Evolutionary conservation across 2,797 vertebrate species (phyloP).

Genomic region (Enteromius unitaeniatus): DNA sequence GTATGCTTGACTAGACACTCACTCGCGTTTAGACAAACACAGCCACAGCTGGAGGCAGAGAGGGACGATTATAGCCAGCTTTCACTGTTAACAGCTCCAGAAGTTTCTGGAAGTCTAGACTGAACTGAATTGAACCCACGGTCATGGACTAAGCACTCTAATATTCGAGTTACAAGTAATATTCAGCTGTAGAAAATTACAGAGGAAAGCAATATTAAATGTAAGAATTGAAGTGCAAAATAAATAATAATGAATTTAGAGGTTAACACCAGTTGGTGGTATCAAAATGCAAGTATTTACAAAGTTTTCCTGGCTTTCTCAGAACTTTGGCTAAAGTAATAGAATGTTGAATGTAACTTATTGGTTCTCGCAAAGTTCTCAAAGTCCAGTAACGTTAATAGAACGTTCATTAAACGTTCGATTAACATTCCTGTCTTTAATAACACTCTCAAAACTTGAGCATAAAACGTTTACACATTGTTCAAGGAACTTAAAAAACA

Average conservation of each 20-base stretch:
- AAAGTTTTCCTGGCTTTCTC: not conserved
- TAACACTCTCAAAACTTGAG: not conserved
- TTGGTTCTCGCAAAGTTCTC: not conserved
- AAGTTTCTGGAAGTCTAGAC: not conserved
- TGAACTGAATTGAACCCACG: not conserved
- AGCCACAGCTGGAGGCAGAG: slow-evolving; percentile 2
- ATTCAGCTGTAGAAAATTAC: not conserved
- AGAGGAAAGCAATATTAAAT: not conserved
- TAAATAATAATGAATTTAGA: not conserved
- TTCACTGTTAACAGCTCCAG: slow-evolving; percentile 3
- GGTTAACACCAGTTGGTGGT: not conserved
- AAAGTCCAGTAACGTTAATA: too few species aligned
- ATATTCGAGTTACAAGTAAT: not conserved
- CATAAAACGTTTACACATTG: not conserved
- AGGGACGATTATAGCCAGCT: slow-evolving; percentile 31
- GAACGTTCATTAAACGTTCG: not conserved
- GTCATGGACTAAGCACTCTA: not conserved
- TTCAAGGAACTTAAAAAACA: not conserved
- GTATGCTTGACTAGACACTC: slow-evolving; percentile 4
- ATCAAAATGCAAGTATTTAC: not conserved
- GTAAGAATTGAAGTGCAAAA: not conserved
- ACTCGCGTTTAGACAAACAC: slow-evolving; percentile 11
- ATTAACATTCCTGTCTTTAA: not conserved
- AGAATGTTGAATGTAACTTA: not conserved
- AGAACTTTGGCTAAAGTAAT: not conserved